phyloP scores from a whole-genome alignment of 2,113 vertebrate genomes.

The Redunca redunca region DNA sequence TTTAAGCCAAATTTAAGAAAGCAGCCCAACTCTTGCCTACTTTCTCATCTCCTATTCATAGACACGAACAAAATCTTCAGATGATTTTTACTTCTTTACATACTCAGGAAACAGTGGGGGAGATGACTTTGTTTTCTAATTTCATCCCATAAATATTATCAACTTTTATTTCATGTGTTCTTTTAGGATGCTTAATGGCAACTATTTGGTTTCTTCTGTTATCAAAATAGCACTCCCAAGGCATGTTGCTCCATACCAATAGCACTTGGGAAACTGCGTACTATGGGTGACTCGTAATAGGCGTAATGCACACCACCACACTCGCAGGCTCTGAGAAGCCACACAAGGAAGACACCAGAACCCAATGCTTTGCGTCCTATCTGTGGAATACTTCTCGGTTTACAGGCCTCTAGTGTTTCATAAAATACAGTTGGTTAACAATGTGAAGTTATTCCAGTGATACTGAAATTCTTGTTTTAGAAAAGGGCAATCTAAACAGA shows the following conservation, averaged over 20 bases:
- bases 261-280: background rate
- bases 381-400: background rate
- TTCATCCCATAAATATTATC: background rate
- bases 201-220: background rate
- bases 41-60: background rate
- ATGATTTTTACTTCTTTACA: background rate
- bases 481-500: background rate
- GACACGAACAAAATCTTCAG: background rate
- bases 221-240: rapidly evolving
- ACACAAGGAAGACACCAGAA: background rate
- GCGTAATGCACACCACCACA: rapidly evolving
- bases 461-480: background rate
- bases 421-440: background rate
- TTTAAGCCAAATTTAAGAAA: background rate
- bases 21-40: background rate
- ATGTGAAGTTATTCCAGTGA: background rate
- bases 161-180: background rate
- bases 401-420: background rate
- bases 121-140: background rate
- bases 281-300: background rate
- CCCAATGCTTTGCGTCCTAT: background rate
- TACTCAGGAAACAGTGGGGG: background rate
- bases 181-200: background rate
- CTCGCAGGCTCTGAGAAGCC: background rate
- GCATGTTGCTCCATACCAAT: background rate